Evolutionary conservation across 2,888 invertebrate genomes (phyloP).

Genomic region (Eugnorisma glareosa): DNA sequence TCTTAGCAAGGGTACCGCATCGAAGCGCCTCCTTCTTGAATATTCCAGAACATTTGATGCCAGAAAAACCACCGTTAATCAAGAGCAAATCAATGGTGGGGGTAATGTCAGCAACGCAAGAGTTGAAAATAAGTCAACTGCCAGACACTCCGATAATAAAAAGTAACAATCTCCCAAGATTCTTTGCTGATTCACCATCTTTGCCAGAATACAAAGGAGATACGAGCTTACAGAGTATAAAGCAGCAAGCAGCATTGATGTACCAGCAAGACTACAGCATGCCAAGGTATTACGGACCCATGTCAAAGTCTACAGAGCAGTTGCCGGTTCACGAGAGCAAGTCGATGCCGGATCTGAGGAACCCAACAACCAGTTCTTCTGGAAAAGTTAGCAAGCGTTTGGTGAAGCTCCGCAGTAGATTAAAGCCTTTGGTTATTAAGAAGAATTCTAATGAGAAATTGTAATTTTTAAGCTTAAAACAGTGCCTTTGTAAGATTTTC

Average conservation of each 20-base stretch:
- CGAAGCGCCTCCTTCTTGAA: constrained; percentile 88
- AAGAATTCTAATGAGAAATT: constrained; percentile 86
- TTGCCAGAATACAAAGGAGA: constrained; percentile 85
- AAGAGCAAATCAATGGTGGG: constrained; percentile 88
- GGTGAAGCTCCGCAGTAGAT: constrained; percentile 84
- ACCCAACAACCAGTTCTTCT: constrained; percentile 70
- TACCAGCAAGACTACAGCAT: constrained; percentile 91
- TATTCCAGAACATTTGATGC: constrained; percentile 84
- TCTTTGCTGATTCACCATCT: constrained; percentile 85
- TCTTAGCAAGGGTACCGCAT: constrained; percentile 85
- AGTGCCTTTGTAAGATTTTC: constrained; percentile 61
- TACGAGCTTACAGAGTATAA: constrained; percentile 86
- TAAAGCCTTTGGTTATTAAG: constrained; percentile 87
- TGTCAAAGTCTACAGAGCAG: constrained; percentile 76
- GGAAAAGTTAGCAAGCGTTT: constrained; percentile 86
- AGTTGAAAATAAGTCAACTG: constrained; percentile 82
- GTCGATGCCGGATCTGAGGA: constrained; percentile 88
- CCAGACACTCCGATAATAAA: constrained; percentile 89
- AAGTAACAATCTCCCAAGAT: constrained; percentile 86
- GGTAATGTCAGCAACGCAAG: constrained; percentile 78
- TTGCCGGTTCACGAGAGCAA: constrained; percentile 85
- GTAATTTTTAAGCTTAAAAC: constrained; percentile 55
- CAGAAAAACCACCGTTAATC: constrained; percentile 83
- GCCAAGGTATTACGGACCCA: constrained; percentile 91
- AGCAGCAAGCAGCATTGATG: constrained; percentile 89